Evolutionary conservation across 53 echinoderm and acorn worm species (phyloP), one percentile per base, ranked within the genome.

Genomic region (Luidia sarsii): DNA sequence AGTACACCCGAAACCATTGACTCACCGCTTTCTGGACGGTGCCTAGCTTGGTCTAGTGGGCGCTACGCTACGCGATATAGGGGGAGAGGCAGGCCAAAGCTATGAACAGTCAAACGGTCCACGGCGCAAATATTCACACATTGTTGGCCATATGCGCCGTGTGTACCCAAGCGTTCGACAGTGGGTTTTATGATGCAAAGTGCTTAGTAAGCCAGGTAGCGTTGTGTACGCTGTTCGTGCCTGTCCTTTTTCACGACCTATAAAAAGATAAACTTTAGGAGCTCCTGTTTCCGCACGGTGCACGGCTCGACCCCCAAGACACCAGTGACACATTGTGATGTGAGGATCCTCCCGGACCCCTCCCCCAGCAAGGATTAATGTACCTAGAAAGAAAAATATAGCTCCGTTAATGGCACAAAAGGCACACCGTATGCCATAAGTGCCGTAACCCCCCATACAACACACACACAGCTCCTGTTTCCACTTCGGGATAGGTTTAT

Each of bases 161-260:
- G 67, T 67, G 67, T 67, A 67, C 67, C 29, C 41, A 25, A 25
- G 41, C 67, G 45, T 67, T 18, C 20, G 19, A 13, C 16, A 8
- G 22, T 7, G 38, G n/a, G 9, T 64, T 36, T 64, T 64, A 8
- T 64, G 3, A 64, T 64, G 64, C n/a, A 64, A 38, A 64, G n/a
- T n/a, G n/a, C n/a, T n/a, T 57, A 22, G 2, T n/a, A n/a, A n/a
- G n/a, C n/a, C n/a, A n/a, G n/a, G n/a, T n/a, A n/a, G n/a, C n/a
- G n/a, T n/a, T n/a, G 33, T 53, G 20, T 4, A 18, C 16, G 53
- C 16, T 53, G 53, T 16, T 2, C 14, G 1, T 64, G 64, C 32
- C 20, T 0, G 51, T 14, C 20, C 8, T 54, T 9, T n/a, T 8
- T 24, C 55, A 54, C 55, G 8, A 54, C 55, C 25, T 20, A 22